phyloP scores from a whole-genome alignment of 2,888 invertebrate genomes.

The Cyrtodaria siliqua region DNA sequence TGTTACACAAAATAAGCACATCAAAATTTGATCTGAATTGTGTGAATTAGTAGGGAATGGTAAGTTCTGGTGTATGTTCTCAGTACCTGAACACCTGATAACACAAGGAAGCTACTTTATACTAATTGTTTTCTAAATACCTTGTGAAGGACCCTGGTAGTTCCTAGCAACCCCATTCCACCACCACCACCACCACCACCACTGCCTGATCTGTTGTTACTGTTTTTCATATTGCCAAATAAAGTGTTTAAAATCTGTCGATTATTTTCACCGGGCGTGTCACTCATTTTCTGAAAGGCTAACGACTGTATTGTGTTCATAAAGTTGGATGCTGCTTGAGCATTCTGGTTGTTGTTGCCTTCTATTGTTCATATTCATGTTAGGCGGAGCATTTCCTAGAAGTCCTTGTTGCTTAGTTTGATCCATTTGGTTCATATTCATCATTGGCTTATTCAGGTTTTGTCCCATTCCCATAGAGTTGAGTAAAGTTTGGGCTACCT shows the following conservation, averaged over 20 bases:
- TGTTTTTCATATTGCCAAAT: constrained; percentile 42
- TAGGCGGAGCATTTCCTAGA: constrained; percentile 31
- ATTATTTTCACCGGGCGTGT: constrained; percentile 5
- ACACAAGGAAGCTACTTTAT: no score
- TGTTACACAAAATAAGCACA: no score
- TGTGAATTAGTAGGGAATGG: no score
- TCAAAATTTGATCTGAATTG: no score
- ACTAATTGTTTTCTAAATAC: no score
- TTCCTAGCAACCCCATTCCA: no score
- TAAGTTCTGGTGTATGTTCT: no score
- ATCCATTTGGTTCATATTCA: constrained; percentile 3
- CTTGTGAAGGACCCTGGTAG: no score
- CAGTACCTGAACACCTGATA: no score
- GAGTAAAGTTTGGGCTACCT: constrained; percentile 48
- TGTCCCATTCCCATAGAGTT: constrained; percentile 28
- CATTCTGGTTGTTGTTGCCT: background rate
- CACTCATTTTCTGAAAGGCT: constrained; percentile 55
- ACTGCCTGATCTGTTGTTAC: background rate
- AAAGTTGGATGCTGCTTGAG: constrained; percentile 53
- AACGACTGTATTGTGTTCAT: constrained; percentile 63
- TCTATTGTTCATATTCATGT: constrained; percentile 14
- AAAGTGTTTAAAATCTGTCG: constrained; percentile 36
- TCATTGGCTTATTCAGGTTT: no score
- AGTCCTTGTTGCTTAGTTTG: constrained; percentile 27
- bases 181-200: constrained; percentile 1